Percentiles rank a stretch among this genome's conserved stretches.
Conservation (phyloP, 92 coral and sea anemone species). For the Umimayanthus kanabou region DNA sequence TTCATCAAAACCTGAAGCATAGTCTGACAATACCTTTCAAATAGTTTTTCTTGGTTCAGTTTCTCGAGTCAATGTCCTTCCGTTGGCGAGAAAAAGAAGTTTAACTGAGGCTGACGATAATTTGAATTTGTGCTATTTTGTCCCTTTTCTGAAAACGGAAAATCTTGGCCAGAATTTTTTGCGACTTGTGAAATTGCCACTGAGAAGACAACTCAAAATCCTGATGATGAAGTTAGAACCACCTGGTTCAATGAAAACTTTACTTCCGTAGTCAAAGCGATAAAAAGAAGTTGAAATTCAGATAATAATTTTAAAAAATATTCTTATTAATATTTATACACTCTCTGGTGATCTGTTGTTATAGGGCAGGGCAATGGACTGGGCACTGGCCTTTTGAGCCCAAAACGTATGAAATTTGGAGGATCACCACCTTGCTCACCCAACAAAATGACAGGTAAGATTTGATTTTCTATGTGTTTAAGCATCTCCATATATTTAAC, state of each 20-base stretch:
- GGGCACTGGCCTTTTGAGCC: slow-evolving; percentile 38
- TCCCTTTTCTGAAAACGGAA: too few relatives aligned
- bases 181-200: too few relatives aligned
- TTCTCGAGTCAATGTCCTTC: too few relatives aligned
- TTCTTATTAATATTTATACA: not conserved
- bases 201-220: too few relatives aligned
- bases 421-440: slow-evolving; percentile 54
- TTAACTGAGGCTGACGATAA: too few relatives aligned
- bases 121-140: too few relatives aligned
- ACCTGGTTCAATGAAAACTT: not conserved
- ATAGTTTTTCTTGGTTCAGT: too few relatives aligned
- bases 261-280: not conserved
- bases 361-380: slow-evolving; percentile 19
- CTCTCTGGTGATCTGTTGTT: slow-evolving; percentile 39
- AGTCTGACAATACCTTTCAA: too few relatives aligned
- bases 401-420: slow-evolving; percentile 41
- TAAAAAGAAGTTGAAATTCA: not conserved
- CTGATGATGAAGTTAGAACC: too few relatives aligned
- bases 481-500: slow-evolving; percentile 37
- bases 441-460: slow-evolving; percentile 51
- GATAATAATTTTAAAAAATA: not conserved
- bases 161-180: too few relatives aligned
- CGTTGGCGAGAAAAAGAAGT: too few relatives aligned
- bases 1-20: too few relatives aligned
- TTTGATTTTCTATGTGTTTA: slow-evolving; percentile 45